Evolutionary conservation across 2,797 vertebrate genomes (phyloP).

Genomic region (Apogon hyalosoma): DNA sequence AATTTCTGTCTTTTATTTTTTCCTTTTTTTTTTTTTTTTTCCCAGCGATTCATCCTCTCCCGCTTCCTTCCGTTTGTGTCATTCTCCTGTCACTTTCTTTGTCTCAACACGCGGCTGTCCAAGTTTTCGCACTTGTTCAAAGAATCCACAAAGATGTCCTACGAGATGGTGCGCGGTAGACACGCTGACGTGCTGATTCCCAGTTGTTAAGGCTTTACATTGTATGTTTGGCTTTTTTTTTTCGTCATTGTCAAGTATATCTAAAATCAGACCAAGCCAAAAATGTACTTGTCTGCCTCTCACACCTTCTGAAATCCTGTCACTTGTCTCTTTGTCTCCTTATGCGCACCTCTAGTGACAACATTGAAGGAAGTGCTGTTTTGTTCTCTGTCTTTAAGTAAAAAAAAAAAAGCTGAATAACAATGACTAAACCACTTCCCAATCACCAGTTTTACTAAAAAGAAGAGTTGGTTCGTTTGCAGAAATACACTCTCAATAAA

Average conservation of each 20-base stretch:
- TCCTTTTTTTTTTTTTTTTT: background rate
- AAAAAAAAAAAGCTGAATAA: background rate
- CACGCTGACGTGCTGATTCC: background rate
- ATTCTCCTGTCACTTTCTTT: constrained; percentile 8
- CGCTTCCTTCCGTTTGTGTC: background rate
- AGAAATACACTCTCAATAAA: background rate
- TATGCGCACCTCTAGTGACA: too few species aligned
- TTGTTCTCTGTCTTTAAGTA: too few species aligned
- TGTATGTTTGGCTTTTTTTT: too few species aligned
- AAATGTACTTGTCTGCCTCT: too few species aligned
- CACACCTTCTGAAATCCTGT: too few species aligned
- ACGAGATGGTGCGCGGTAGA: background rate
- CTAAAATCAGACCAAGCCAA: too few species aligned
- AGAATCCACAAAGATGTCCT: background rate
- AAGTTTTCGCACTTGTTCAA: background rate
- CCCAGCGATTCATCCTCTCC: background rate
- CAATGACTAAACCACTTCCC: background rate
- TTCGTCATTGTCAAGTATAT: too few species aligned
- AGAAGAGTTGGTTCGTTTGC: background rate
- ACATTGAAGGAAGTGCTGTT: too few species aligned
- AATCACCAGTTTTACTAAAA: background rate
- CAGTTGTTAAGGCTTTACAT: background rate
- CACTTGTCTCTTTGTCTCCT: background rate
- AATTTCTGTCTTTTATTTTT: background rate
- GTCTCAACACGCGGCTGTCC: background rate